Percentiles rank a stretch among this genome's conserved stretches.
Evolutionary conservation across 2,113 vertebrate genomes (phyloP).

Genomic region (Planiliza haematocheilus): DNA sequence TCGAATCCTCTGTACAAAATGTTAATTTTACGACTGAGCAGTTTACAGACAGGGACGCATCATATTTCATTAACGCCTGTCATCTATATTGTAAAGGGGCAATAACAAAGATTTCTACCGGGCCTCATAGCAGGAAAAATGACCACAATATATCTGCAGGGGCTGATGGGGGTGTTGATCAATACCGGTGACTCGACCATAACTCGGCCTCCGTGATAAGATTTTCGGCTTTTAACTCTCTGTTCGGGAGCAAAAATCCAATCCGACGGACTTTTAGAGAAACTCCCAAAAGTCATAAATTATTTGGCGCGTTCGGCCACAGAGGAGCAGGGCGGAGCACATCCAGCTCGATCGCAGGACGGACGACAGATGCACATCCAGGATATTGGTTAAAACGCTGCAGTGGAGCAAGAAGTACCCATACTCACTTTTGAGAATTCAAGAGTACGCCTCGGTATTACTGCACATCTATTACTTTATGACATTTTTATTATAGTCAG

Average conservation of each 20-base stretch:
- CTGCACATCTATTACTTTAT: not conserved
- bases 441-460: not conserved
- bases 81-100: constrained; percentile 48
- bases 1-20: constrained; percentile 44
- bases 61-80: constrained; percentile 61
- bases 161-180: constrained; percentile 59
- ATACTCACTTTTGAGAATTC: not conserved
- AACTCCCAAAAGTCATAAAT: constrained; percentile 63
- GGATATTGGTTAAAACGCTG: constrained; percentile 1
- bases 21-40: constrained; percentile 62
- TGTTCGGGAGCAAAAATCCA: not conserved
- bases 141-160: constrained; percentile 62
- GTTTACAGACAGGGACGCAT: constrained; percentile 50
- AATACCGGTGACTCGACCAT: constrained; percentile 49
- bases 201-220: constrained; percentile 29
- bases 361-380: constrained; percentile 12
- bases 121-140: constrained; percentile 50
- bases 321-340: constrained; percentile 34
- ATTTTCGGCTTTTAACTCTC: constrained; percentile 35
- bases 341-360: constrained; percentile 19
- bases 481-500: not conserved
- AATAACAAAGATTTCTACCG: constrained; percentile 62
- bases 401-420: not conserved
- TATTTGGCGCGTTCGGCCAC: constrained; percentile 51
- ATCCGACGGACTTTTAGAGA: constrained; percentile 42